Conservation (phyloP, 2,797 vertebrate species). For the Cossypha heuglini region DNA sequence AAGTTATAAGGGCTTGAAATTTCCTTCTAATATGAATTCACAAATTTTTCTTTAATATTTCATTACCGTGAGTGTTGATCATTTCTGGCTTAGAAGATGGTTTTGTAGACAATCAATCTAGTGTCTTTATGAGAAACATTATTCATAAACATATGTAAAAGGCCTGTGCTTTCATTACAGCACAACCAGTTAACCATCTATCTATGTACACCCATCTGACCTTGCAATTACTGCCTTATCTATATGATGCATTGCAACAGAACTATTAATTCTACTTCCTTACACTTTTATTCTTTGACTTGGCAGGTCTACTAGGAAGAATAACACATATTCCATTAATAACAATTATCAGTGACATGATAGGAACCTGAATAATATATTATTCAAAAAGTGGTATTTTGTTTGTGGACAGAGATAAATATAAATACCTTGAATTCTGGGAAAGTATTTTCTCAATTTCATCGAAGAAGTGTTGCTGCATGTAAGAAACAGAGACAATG, state of each 20-base stretch:
- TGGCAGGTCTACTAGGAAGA: conserved; percentile 44
- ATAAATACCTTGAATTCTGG: not conserved
- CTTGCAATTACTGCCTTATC: conserved; percentile 73
- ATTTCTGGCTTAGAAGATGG: conserved; percentile 54
- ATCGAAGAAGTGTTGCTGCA: not conserved
- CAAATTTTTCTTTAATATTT: conserved; percentile 72
- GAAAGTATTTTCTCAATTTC: not conserved
- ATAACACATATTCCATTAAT: conserved; percentile 56
- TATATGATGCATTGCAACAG: conserved; percentile 52
- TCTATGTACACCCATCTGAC: conserved; percentile 62
- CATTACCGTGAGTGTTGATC: conserved; percentile 66
- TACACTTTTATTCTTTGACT: conserved; percentile 57
- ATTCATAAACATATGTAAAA: conserved; percentile 70
- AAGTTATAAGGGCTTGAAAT: conserved; percentile 57
- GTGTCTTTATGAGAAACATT: conserved; percentile 68
- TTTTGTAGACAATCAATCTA: conserved; percentile 65
- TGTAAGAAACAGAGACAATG: not conserved
- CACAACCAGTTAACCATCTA: conserved; percentile 69
- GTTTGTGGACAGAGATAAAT: not conserved
- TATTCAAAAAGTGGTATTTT: conserved; percentile 4
- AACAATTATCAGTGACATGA: conserved; percentile 53
- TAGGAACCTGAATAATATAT: not conserved
- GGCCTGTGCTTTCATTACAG: conserved; percentile 68
- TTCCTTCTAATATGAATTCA: conserved; percentile 56
- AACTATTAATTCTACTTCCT: conserved; percentile 71